Evolutionary conservation across 2,113 vertebrate genomes (phyloP), one percentile per base, ranked within the genome.

Genomic region (Campylomormyrus tamandua): DNA sequence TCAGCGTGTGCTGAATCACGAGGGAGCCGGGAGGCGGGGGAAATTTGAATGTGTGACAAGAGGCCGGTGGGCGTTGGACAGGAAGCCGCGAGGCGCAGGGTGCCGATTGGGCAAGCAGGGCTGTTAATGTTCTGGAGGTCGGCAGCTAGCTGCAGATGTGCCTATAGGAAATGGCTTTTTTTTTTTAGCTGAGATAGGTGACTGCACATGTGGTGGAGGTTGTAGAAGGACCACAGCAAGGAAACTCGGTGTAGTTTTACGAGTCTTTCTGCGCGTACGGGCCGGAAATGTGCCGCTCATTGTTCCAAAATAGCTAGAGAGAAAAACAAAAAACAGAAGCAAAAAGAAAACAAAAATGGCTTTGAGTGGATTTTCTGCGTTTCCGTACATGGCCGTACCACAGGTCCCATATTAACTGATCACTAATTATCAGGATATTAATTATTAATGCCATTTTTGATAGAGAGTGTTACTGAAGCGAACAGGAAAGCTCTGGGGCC

Each of bases 221-320:
- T 17, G 48, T 53, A 53, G 83, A 84, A 48, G 50, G n/a, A 50
- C 89, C 83, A 13, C 89, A 74, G 45, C 10, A 15, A 90, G 83
- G 89, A 90, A 90, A 90, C 24, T 50, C 5, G 9, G 21, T 85
- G 46, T 48, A 77, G 62, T 70, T 87, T 87, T 49, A 21, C 15
- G 35, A 77, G 50, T 80, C 48, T 42, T 56, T 84, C 89, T 58
- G 21, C 4, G 74, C 49, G 35, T 24, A 35, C n/a, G 27, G n/a
- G 27, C 52, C 31, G 89, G 89, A 80, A 45, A 86, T 66, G 46
- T 46, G 27, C 56, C 42, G 1, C 42, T 31, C n/a, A 49, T 15
- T 90, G 89, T 35, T 89, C 88, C 80, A 90, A 87, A 90, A 90
- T 84, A 90, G 52, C 77, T 74, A 52, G 58, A 8, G 45, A 87